Base-by-base conservation (phyloP, 2,888 invertebrate genomes). In the Camptogramma bilineatum region DNA sequence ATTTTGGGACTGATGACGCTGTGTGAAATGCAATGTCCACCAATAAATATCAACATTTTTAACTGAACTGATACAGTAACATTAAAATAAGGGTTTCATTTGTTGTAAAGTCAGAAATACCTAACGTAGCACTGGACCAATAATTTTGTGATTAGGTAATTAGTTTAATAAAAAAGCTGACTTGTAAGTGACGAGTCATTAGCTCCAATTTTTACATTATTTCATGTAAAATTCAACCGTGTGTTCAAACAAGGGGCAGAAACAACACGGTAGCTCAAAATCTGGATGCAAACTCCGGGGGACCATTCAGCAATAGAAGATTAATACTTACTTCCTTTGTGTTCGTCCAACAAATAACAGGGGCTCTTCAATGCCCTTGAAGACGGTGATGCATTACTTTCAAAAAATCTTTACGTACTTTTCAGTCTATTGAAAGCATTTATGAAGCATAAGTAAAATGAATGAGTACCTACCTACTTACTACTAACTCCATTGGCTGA, bases 291-390 rank as follows among this genome's bases (percentile, higher is more conserved):
- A 88, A 84, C 88, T 85, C 84, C 84, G 79, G 87, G 90, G 91
- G 90, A 84, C 82, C 76, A 76, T 71, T 66, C 67, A 62, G 71
- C 84, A 83, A 87, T 86, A 81, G 84, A 91, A 91, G 91, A 91
- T 91, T 91, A 91, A 91, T 91, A 89, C 91, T 84, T 74, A 81
- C 81, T 77, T 86, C 85, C 86, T 85, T 90, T 90, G 87, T 88
- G 80, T 82, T 70, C 80, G 52, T 75, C 76, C 75, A 73, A 81
- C 82, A 84, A 85, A 84, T 83, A 83, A 82, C 61, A 77, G 74
- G 79, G 81, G 83, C 54, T 48, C 52, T 59, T 56, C 62, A 78
- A 79, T 77, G 77, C 78, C 80, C 77, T 79, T 73, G 70, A 72
- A 75, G 81, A 80, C 78, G 79, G 79, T 80, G 80, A 85, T 83